Base-by-base conservation (phyloP, 2,888 invertebrate species). In the Heteropelma amictum region DNA sequence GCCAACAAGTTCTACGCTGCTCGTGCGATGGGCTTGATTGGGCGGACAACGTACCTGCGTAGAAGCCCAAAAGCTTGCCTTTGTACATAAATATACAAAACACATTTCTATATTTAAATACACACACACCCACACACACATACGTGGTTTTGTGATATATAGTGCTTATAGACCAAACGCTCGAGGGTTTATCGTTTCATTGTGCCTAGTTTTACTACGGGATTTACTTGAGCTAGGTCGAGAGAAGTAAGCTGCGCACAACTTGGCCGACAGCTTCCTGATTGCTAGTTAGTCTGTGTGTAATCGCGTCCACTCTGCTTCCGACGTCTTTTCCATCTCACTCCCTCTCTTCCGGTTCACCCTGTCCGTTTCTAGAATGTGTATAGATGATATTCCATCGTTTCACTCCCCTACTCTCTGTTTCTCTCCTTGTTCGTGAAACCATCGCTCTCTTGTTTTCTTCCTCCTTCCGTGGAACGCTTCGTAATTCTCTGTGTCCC, bases 181-280 rank as follows among this genome's bases (percentile, higher is more conserved):
- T 69, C 61, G 49, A 71, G 69, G 76, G 75, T 79, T 79, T 77
- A 77, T 74, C 77, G 76, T 79, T 79, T 76, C 72, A 79, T 77
- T 79, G 77, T 77, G 58, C 77, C 56, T 63, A 65, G 71, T 75
- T 76, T 71, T 71, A 71, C 73, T 69, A 60, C 47, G 65, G 79
- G 73, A 79, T 79, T 79, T 77, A 74, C 72, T 74, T 76, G 73
- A 72, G 75, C 75, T 71, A 51, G 71, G 76, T 72, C 76, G 74
- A 76, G 77, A 61, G 74, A 81, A 82, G 82, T 82, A 83, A 83
- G 81, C 80, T 80, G 79, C 81, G 79, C 80, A 79, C 80, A 85
- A 85, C 83, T 84, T 83, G 77, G 81, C 80, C 82, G 82, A 84
- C 84, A 85, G 82, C 83, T 85, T 83, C 82, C 83, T 84, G 85